Percentiles rank a stretch among this genome's conserved stretches.
Evolutionary conservation across 2,888 invertebrate species (phyloP).

Genomic region (Cheilosia vulpina): DNA sequence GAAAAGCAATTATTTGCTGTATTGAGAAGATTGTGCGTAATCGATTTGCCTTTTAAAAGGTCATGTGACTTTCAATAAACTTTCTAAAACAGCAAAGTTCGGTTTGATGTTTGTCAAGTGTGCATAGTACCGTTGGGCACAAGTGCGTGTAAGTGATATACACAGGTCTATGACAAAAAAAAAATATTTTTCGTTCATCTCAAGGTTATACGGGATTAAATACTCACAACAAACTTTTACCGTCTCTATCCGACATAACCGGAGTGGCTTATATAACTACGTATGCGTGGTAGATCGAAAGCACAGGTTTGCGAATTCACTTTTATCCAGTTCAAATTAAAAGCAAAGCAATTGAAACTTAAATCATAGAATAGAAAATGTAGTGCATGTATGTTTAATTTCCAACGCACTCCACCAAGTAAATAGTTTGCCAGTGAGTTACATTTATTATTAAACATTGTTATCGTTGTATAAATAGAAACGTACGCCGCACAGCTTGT

Average conservation of each 20-base stretch:
- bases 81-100: neutral
- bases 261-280: neutral
- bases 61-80: neutral
- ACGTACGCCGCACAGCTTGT: neutral
- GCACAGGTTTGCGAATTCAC: neutral
- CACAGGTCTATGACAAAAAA: no score
- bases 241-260: no score
- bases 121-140: no score
- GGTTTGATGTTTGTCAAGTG: no score
- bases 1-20: conserved; percentile 2
- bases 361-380: neutral
- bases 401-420: neutral
- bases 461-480: neutral
- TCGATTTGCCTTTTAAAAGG: neutral
- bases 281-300: neutral
- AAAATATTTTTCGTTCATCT: no score
- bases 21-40: neutral
- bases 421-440: neutral
- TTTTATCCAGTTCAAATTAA: neutral
- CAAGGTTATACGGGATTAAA: no score
- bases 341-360: neutral
- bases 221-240: no score
- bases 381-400: neutral
- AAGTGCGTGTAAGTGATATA: no score
- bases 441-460: neutral